Evolutionary conservation across 2,113 vertebrate genomes (phyloP).

Genomic region (Pluvianellus socialis): DNA sequence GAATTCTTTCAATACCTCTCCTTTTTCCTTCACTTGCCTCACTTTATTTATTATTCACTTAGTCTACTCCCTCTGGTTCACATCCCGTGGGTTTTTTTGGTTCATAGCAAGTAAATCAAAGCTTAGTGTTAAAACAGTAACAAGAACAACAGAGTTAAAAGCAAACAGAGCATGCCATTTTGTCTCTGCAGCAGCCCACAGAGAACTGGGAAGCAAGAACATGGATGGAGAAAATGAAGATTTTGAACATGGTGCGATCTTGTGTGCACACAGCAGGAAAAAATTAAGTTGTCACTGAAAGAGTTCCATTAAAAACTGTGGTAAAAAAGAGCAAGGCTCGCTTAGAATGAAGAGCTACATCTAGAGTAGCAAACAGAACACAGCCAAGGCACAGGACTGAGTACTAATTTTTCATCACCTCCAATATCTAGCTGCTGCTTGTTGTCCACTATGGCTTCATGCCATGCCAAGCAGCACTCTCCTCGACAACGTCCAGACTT

Average conservation of each 20-base stretch:
- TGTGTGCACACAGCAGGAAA: background rate
- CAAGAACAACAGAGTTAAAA: background rate
- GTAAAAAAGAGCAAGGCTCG: background rate
- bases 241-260: background rate
- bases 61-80: background rate
- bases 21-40: background rate
- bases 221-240: background rate
- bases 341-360: background rate
- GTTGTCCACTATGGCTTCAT: background rate
- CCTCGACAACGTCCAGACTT: background rate
- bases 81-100: background rate
- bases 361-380: background rate
- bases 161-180: background rate
- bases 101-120: background rate
- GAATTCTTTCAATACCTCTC: background rate
- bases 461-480: background rate
- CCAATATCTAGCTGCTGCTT: background rate
- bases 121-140: background rate
- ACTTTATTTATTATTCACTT: background rate
- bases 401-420: background rate
- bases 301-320: background rate
- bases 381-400: background rate
- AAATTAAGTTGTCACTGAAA: background rate
- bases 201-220: background rate
- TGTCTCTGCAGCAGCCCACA: background rate